Percentiles rank a stretch among this genome's conserved stretches.
Evolutionary conservation across 1,140 invertebrate genomes (phyloP).

Genomic region (Trachymyrmex septentrionalis): DNA sequence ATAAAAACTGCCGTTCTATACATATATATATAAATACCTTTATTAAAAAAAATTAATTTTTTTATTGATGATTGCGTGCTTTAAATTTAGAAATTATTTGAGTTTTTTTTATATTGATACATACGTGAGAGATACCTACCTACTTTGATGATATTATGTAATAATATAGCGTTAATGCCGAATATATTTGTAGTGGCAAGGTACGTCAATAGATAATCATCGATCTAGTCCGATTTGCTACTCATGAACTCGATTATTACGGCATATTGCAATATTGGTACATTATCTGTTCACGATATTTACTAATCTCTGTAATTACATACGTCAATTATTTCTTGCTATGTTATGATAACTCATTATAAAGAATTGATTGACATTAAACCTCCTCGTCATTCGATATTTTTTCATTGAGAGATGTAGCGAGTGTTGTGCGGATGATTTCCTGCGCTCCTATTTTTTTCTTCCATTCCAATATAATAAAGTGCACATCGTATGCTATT

Average conservation of each 20-base stretch:
- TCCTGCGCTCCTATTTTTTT: background rate
- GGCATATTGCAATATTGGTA: background rate
- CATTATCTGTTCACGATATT: conserved; percentile 20
- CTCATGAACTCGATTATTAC: conserved; percentile 37
- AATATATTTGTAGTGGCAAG: conserved; percentile 30
- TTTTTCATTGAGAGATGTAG: background rate
- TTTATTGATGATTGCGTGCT: background rate
- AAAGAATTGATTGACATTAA: background rate
- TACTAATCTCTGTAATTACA: conserved; percentile 18
- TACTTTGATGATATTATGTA: background rate
- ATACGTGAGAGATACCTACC: background rate
- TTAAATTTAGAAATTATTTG: conserved; percentile 7
- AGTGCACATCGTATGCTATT: conserved; percentile 12
- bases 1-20: conserved; percentile 4
- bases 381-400: background rate
- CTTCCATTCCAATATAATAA: conserved; percentile 6
- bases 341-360: background rate
- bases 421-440: background rate
- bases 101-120: background rate
- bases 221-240: conserved; percentile 8
- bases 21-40: background rate
- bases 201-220: conserved; percentile 61
- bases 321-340: background rate
- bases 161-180: conserved; percentile 22
- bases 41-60: background rate